Evolutionary conservation across 1,140 invertebrate species (phyloP).

Genomic region (Steinernema khuongi): DNA sequence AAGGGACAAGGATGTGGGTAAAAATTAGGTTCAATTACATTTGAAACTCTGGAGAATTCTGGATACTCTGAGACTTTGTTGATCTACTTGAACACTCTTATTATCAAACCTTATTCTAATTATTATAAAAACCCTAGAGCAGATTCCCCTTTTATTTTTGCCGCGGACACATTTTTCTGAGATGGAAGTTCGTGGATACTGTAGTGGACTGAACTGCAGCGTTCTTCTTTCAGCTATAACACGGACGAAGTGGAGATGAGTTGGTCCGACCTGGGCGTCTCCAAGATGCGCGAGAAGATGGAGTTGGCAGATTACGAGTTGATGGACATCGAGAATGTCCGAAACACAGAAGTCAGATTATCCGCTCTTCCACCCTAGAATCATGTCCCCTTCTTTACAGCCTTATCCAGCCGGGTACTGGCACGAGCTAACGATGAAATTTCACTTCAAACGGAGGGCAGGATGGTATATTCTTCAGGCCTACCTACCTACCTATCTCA

Average conservation of each 20-base stretch:
- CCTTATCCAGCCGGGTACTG: slow-evolving; percentile 56
- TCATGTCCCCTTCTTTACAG: slow-evolving; percentile 36
- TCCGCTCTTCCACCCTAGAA: background rate
- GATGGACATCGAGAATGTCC: slow-evolving; percentile 42
- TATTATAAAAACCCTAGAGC: too few relatives aligned
- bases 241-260: slow-evolving; percentile 58
- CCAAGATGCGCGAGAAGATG: slow-evolving; percentile 57
- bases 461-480: slow-evolving; percentile 59
- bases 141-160: too few relatives aligned
- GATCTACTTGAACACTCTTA: too few relatives aligned
- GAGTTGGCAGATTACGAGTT: slow-evolving; percentile 58
- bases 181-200: too few relatives aligned
- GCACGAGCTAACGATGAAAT: slow-evolving; percentile 58
- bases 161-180: too few relatives aligned
- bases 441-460: slow-evolving; percentile 55
- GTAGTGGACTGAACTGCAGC: too few relatives aligned
- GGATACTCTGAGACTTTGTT: too few relatives aligned
- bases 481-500: slow-evolving; percentile 57
- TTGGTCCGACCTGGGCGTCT: slow-evolving; percentile 49
- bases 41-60: too few relatives aligned
- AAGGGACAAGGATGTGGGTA: too few relatives aligned
- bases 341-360: slow-evolving; percentile 45
- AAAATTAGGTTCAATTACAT: too few relatives aligned
- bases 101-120: too few relatives aligned
- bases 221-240: slow-evolving; percentile 57